Base-by-base conservation (phyloP, 2,113 vertebrate genomes). In the Gallinago media region DNA sequence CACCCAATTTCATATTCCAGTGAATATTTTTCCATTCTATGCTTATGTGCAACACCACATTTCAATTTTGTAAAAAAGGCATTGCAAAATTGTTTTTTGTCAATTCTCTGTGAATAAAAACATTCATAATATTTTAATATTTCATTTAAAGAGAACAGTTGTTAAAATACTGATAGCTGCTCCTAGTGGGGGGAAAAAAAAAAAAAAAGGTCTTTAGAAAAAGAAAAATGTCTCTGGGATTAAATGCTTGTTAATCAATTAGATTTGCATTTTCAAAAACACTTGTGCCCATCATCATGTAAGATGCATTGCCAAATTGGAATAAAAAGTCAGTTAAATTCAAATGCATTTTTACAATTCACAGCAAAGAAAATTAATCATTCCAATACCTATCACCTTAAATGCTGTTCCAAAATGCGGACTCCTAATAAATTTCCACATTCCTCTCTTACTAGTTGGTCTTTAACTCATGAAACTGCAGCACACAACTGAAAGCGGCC, bases 241-340 rank as follows among this genome's bases (percentile, higher is more conserved):
- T 52, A 79, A 83, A 83, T 61, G 8, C 23, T 77, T 72, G 9
- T n/a, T 94, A 68, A 76, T 86, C 83, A 65, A 83, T 58, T 90
- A 73, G 36, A 81, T 84, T 77, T 81, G 13, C 79, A 38, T 74
- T 86, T 94, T 89, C 50, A 78, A 71, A 89, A 84, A 20, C 42
- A 77, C 16, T 92, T 59, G 19, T 27, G 36, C 19, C 56, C 82
- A 54, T 44, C 34, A 74, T 27, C 61, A 52, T 1, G 3, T 17
- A 36, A 62, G 36, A 71, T 25, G 27, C 25, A 66, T 4, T 52
- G 62, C 44, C 67, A 91, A 89, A 75, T 1, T 78, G 73, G 34
- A 95, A 68, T 29, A 62, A 55, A 54, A 78, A 50, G 9, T 26
- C 18, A 1, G 29, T 66, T 71, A 77, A 71, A 74, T 67, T 59